phyloP scores from a whole-genome alignment of 2,797 vertebrate species.

The Hypotaenidia philippensis region DNA sequence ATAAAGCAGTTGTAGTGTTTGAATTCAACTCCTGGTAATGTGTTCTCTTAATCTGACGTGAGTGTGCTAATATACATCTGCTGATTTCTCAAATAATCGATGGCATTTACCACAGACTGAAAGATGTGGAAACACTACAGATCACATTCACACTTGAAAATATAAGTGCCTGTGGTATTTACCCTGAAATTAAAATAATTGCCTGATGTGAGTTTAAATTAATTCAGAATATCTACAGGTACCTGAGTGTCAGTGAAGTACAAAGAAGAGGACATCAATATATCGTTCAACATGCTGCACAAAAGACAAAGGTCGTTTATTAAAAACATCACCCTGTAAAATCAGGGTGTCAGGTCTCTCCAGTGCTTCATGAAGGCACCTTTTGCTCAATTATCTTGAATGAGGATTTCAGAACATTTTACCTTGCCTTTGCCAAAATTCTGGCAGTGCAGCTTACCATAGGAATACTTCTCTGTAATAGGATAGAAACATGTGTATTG shows the following conservation, averaged over 20 bases:
- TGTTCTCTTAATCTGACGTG: accelerated
- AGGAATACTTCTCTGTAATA: not conserved
- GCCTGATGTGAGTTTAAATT: not conserved
- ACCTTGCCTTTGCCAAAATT: not conserved
- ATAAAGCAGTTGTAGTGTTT: not conserved
- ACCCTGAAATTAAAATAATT: not conserved
- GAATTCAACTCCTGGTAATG: not conserved
- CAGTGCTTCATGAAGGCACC: not conserved
- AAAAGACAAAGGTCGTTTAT: not conserved
- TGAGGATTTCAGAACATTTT: not conserved
- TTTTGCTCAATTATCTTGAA: not conserved
- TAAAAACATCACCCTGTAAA: not conserved
- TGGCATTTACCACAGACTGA: not conserved
- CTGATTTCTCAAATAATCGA: not conserved
- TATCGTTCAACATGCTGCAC: not conserved
- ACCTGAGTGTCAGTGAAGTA: not conserved
- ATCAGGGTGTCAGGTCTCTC: not conserved
- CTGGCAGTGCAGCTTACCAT: not conserved
- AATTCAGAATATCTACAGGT: not conserved
- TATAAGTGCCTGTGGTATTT: not conserved
- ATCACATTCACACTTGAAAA: not conserved
- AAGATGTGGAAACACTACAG: not conserved
- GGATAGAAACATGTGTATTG: not conserved
- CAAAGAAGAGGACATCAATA: not conserved
- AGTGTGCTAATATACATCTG: not conserved